phyloP scores from a whole-genome alignment of 2,797 vertebrate genomes.

The Schizothorax lantsangensis region DNA sequence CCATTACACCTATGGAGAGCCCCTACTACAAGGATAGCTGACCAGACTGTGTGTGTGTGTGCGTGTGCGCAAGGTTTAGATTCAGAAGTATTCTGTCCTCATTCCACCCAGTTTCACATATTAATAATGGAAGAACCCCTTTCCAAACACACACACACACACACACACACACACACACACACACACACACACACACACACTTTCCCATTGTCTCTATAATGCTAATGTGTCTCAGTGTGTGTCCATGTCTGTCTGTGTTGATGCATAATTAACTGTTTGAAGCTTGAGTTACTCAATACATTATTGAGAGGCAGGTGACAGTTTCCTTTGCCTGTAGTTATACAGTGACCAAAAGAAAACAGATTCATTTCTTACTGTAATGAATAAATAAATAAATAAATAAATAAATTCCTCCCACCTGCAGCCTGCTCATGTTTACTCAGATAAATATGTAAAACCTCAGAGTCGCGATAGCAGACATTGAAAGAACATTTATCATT shows the following conservation, averaged over 20 bases:
- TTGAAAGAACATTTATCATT: background rate
- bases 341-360: constrained; percentile 11
- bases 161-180: background rate
- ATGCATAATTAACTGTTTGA: constrained; percentile 56
- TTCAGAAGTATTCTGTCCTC: background rate
- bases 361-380: background rate
- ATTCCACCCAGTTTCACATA: constrained; percentile 1
- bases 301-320: constrained; percentile 59
- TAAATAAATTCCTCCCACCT: background rate
- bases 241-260: constrained; percentile 50
- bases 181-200: background rate
- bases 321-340: constrained; percentile 46
- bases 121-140: background rate
- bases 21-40: too few relatives aligned
- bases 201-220: constrained; percentile 7
- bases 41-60: background rate
- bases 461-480: background rate
- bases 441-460: background rate
- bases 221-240: constrained; percentile 37
- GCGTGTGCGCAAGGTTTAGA: background rate
- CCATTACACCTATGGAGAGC: background rate
- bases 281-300: constrained; percentile 58
- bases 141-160: background rate
- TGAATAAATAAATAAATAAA: constrained; percentile 1
- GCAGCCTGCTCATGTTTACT: background rate